Conservation (phyloP, 2,113 vertebrate genomes). For the Eclectus roratus region DNA sequence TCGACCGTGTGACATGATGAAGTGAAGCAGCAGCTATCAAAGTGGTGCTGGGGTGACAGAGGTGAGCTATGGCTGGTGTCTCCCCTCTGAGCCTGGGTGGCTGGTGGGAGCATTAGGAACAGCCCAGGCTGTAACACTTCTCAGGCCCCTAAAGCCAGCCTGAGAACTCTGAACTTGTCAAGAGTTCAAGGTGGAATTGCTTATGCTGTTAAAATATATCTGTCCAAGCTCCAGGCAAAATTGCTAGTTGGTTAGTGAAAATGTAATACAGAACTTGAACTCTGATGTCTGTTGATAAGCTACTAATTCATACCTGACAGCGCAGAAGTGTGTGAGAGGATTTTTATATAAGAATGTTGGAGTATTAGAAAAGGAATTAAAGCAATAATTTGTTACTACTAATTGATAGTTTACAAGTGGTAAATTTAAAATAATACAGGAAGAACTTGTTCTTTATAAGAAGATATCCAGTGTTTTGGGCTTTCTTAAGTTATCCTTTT, state of each 20-base stretch:
- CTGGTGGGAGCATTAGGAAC: accelerated
- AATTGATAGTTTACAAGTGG: not conserved
- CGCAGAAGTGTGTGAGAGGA: not conserved
- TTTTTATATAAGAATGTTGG: not conserved
- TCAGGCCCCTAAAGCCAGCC: not conserved
- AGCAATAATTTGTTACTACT: not conserved
- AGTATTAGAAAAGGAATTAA: not conserved
- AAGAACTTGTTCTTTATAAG: not conserved
- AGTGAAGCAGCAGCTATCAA: not conserved
- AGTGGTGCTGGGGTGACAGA: not conserved
- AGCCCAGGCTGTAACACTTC: not conserved
- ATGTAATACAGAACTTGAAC: not conserved
- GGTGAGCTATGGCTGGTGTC: not conserved
- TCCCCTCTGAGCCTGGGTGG: no score
- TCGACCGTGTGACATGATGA: not conserved
- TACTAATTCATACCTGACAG: not conserved
- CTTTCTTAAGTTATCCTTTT: not conserved
- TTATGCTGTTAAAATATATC: not conserved
- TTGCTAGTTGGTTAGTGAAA: not conserved
- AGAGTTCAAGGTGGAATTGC: not conserved
- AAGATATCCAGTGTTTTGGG: not conserved
- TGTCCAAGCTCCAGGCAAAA: not conserved
- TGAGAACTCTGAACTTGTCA: not conserved
- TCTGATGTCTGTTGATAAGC: not conserved
- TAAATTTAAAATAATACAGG: not conserved